Evolutionary conservation across 2,797 vertebrate genomes (phyloP).

Genomic region (Hemibagrus guttatus): DNA sequence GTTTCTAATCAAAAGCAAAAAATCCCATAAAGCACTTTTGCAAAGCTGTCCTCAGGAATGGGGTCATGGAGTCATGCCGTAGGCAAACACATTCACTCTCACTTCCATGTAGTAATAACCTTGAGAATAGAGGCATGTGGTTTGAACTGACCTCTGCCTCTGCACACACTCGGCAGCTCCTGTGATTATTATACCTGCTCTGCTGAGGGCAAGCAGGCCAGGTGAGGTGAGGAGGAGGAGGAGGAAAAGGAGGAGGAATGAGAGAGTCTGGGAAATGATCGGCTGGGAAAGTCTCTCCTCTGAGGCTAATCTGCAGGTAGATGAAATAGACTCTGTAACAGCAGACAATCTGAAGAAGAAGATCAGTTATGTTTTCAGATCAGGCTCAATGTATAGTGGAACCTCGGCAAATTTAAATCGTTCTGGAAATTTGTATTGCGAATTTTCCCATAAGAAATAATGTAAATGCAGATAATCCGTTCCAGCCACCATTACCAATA

Average conservation of each 20-base stretch:
- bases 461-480: too few species aligned
- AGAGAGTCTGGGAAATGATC: not conserved
- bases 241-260: not conserved
- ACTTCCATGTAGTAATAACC: conserved; percentile 33
- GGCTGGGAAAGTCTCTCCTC: not conserved
- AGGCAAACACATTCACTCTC: conserved; percentile 23
- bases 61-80: not conserved
- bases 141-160: conserved; percentile 31
- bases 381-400: not conserved
- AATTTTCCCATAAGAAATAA: too few species aligned
- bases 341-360: too few species aligned
- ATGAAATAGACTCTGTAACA: too few species aligned
- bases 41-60: not conserved
- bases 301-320: not conserved
- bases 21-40: conserved; percentile 4
- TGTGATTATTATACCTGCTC: conserved; percentile 27
- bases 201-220: not conserved
- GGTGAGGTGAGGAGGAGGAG: not conserved
- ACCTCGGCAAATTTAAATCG: too few species aligned
- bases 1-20: conserved; percentile 13
- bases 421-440: too few species aligned
- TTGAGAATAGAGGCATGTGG: not conserved
- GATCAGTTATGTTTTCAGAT: not conserved
- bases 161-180: conserved; percentile 15
- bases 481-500: too few species aligned